A percentile compares a stretch with the other conserved stretches of the same genome.
phyloP scores from a whole-genome alignment of 2,797 vertebrate genomes.

The Catostomus latipinnis region DNA sequence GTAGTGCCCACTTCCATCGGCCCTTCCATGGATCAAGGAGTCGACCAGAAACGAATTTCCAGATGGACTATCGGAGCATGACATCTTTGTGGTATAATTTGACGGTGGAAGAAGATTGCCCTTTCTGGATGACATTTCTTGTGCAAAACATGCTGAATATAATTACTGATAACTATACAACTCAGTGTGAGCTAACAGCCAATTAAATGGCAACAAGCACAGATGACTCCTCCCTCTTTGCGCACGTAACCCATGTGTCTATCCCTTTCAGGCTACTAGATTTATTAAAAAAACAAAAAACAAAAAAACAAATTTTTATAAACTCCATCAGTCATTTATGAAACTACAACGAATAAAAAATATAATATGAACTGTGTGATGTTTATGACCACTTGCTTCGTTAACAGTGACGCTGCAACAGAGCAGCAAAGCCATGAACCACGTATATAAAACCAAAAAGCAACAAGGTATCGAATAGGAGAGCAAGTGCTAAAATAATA shows the following conservation, averaged over 20 bases:
- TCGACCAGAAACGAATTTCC: constrained; percentile 98
- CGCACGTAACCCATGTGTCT: constrained; percentile 75
- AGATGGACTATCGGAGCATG: constrained; percentile 96
- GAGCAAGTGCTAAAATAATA: constrained; percentile 51
- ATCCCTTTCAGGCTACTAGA: constrained; percentile 78
- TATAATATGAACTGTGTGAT: background rate
- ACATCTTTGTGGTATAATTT: constrained; percentile 98
- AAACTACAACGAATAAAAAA: constrained; percentile 27
- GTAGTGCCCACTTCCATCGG: constrained; percentile 87
- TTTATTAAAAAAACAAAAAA: background rate
- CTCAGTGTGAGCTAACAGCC: constrained; percentile 90
- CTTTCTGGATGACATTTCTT: constrained; percentile 99
- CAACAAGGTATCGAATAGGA: constrained; percentile 51
- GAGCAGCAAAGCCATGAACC: constrained; percentile 16
- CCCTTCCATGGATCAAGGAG: constrained; percentile 93
- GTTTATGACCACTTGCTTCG: constrained; percentile 17
- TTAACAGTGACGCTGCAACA: constrained; percentile 28
- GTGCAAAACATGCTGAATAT: constrained; percentile 99
- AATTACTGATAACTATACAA: constrained; percentile 98
- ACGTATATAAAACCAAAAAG: constrained; percentile 26
- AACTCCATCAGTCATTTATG: constrained; percentile 18
- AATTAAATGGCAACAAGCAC: constrained; percentile 90
- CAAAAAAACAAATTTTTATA: constrained; percentile 44
- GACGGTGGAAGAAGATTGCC: constrained; percentile 97
- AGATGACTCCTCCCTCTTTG: constrained; percentile 92